Base-by-base conservation (phyloP, 2,888 invertebrate genomes). In the Nomada ruficornis region DNA sequence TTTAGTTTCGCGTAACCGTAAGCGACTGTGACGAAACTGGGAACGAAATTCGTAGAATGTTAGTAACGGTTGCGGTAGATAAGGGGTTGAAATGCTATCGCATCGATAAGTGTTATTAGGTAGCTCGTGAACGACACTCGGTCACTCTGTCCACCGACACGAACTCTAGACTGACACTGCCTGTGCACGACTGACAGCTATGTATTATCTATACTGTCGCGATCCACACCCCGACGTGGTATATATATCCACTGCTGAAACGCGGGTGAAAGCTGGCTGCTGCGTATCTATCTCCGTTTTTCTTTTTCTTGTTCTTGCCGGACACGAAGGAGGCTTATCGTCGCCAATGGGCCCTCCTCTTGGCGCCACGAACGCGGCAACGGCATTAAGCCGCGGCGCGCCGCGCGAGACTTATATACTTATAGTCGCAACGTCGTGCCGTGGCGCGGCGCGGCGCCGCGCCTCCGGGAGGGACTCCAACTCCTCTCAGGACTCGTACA, bases 321-420 rank as follows among this genome's bases (percentile, higher is more conserved):
- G 82, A 80, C 88, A 82, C 84, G 84, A 86, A 88, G 81, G 88
- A 87, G 82, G 88, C 87, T 88, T 88, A 87, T 88, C 88, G 88
- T 88, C 87, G 86, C 84, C 86, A 88, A 84, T 79, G 87, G 87
- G 88, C 89, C 91, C 90, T 92, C 92, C 90, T 92, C 92, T 92
- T 93, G 93, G 92, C 93, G 93, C 93, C 93, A 93, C 92, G 92
- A 88, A 92, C 90, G 93, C 92, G 91, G 90, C 91, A 90, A 92
- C 92, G 90, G 92, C 92, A 93, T 93, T 93, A 92, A 93, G 89
- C 89, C 91, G 91, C 91, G 90, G 88, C 90, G 89, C 91, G 90
- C 84, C 90, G 90, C 89, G 91, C 90, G 91, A 91, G 91, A 91
- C 93, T 92, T 92, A 36, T 36, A 36, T 36, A 93, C 93, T 93